phyloP scores from a whole-genome alignment of 2,113 vertebrate species.

The Hirundichthys speculiger region DNA sequence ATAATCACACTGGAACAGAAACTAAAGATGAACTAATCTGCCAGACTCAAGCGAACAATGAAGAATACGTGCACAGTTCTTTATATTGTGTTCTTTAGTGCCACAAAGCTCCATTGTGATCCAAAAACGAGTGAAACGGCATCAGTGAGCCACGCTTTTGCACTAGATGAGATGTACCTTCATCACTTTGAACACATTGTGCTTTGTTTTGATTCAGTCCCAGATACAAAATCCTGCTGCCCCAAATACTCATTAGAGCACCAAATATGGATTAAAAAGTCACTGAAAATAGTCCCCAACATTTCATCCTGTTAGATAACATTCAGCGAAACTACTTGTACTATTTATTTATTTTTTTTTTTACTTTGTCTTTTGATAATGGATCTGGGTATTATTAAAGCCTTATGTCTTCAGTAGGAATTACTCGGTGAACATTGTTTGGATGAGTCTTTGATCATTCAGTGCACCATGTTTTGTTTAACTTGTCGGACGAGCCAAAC shows the following conservation, averaged over 20 bases:
- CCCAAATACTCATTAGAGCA: slow-evolving; percentile 14
- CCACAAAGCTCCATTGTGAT: not conserved
- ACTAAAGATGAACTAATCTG: too few species aligned
- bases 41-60: too few species aligned
- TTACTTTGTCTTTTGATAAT: not conserved
- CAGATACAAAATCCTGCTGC: not conserved
- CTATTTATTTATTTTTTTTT: too few species aligned
- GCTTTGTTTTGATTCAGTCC: not conserved
- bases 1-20: too few species aligned
- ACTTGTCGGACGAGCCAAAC: too few species aligned
- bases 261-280: slow-evolving; percentile 3
- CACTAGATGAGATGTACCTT: not conserved
- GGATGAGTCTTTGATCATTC: too few species aligned
- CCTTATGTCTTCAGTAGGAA: too few species aligned
- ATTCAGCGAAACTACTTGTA: not conserved
- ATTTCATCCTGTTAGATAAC: not conserved
- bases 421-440: too few species aligned
- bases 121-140: slow-evolving; percentile 4
- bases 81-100: not conserved
- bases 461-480: too few species aligned
- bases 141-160: slow-evolving; percentile 1
- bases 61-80: too few species aligned
- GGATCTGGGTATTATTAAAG: not conserved
- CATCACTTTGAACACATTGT: not conserved
- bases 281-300: slow-evolving; percentile 6